These are phyloP conservation scores for Patella ulyssiponensis DNA, from an alignment of 2,888 invertebrate genomes.

Conservation along the genomic window DNA sequence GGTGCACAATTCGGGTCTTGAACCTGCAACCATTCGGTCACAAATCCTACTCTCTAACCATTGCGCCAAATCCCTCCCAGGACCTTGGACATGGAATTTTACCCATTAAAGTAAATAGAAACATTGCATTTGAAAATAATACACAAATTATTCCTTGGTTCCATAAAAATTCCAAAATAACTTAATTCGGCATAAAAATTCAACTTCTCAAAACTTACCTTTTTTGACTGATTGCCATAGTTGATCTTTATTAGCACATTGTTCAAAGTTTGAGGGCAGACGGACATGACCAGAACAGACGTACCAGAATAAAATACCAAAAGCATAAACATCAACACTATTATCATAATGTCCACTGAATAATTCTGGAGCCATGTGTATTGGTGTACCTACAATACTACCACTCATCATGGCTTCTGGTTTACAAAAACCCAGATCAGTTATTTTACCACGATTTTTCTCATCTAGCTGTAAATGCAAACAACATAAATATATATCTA, in stretches of 20 bases:
- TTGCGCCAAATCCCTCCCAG: no score
- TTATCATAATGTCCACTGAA: constrained; percentile 86
- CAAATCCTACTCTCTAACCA: no score
- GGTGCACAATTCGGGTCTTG: no score
- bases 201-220: constrained; percentile 76
- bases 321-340: constrained; percentile 90
- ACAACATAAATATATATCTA: no score
- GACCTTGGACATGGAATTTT: not conserved
- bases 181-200: not conserved
- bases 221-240: constrained; percentile 87
- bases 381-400: constrained; percentile 85
- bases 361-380: constrained; percentile 93
- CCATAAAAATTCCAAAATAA: not conserved
- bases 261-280: constrained; percentile 85
- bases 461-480: constrained; percentile 77
- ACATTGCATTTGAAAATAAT: constrained; percentile 72
- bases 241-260: constrained; percentile 88
- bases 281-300: constrained; percentile 87
- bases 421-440: constrained; percentile 91
- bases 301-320: constrained; percentile 92
- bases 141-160: not conserved
- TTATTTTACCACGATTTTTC: constrained; percentile 83
- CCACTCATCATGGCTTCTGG: constrained; percentile 92
- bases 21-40: no score
- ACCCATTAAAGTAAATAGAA: not conserved